phyloP scores from a whole-genome alignment of 2,797 vertebrate species.

The Ctenosaura bakeri region DNA sequence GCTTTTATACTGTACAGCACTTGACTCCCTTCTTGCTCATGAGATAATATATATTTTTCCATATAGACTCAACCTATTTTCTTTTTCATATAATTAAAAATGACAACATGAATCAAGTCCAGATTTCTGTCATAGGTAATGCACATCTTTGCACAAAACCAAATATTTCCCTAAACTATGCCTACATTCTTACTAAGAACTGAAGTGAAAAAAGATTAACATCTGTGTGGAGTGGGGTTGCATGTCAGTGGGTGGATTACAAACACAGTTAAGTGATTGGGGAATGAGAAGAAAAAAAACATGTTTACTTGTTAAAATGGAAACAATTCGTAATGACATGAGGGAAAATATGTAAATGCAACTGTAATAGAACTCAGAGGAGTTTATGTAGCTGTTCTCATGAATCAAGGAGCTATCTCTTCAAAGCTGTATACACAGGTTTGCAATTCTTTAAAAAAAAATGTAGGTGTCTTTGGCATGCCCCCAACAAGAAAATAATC shows the following conservation, averaged over 20 bases:
- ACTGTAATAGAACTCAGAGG: conserved; percentile 80
- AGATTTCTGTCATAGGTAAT: conserved; percentile 57
- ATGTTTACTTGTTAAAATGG: conserved; percentile 87
- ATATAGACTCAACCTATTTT: conserved; percentile 36
- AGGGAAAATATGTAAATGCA: conserved; percentile 82
- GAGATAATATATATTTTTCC: no score
- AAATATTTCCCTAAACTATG: conserved; percentile 49
- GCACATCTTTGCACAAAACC: conserved; percentile 44
- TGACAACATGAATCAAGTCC: conserved; percentile 5
- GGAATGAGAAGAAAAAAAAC: conserved; percentile 45
- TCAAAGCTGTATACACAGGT: conserved; percentile 64
- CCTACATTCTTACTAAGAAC: conserved; percentile 75
- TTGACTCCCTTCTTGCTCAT: not conserved
- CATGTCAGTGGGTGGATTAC: conserved; percentile 80
- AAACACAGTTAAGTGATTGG: conserved; percentile 75
- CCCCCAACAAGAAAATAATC: conserved; percentile 27
- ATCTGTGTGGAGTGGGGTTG: conserved; percentile 87
- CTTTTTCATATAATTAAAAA: conserved; percentile 43
- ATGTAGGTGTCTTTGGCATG: conserved; percentile 35
- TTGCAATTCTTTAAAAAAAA: conserved; percentile 46
- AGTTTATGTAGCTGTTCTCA: conserved; percentile 68
- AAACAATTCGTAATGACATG: conserved; percentile 84
- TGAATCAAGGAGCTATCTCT: conserved; percentile 68
- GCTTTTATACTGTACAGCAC: not conserved
- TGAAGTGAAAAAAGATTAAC: conserved; percentile 75